Evolutionary conservation across 2,797 vertebrate genomes (phyloP), one percentile per base, ranked within the genome.

Genomic region (Cyprinella venusta): DNA sequence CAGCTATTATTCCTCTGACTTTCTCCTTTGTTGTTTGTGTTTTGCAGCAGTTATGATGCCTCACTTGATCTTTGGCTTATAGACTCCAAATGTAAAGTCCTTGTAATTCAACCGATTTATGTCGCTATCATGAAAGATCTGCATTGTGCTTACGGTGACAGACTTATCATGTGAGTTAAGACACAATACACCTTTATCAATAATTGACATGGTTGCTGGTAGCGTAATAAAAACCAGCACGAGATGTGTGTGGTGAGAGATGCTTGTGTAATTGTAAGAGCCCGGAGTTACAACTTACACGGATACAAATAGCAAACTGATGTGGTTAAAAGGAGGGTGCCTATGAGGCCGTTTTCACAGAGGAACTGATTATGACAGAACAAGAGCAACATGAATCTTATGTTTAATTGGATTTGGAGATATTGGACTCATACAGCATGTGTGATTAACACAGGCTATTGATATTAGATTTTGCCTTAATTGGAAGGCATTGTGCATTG

Each of bases 131-230:
- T 52, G 21, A 52, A 65, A 50, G 21, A 52, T 24, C 61, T 52
- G 45, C 69, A 56, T 65, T 82, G 71, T 76, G 71, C 71, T 26
- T 67, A 26, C 7, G n/a, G 30, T 75, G 71, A 82, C 48, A 76
- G 42, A 67, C 33, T 40, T 54, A 19, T 56, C 59, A 42, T 4
- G 30, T 40, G 71, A 54, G n/a, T 76, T 67, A 21, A 72, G 56
- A 64, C 56, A 82, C 71, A 67, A 82, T 75, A 42, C 80, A 67
- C 70, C 80, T 75, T 82, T 75, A 82, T 82, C 61, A 82, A 82
- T 82, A 82, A 82, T 82, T 75, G 61, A 82, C 45, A 82, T 19
- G 61, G 71, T 52, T 50, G 16, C 59, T 82, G 70, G 45, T 48
- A 67, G 15, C 3, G 42, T 74, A 81, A 74, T 65, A 82, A 65